Percentiles rank a stretch among this genome's conserved stretches.
These are phyloP conservation scores for Bombyx huttoni DNA, from an alignment of 2,888 invertebrate species.

Conservation along the genomic window DNA sequence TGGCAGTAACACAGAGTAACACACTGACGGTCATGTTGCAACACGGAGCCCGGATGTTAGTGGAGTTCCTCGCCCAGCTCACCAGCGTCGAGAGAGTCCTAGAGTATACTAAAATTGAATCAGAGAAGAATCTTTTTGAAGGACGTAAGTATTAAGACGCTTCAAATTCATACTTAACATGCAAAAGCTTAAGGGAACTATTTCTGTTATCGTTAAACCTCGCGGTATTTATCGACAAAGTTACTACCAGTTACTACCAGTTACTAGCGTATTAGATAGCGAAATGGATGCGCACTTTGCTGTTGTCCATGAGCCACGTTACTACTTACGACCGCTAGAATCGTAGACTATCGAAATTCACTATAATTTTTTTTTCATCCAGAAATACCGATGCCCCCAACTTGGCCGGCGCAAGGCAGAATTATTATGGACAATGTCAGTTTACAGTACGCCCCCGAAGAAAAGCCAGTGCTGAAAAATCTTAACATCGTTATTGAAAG, in stretches of 20 bases:
- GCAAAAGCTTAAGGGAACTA: too few relatives aligned
- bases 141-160: conserved; percentile 36
- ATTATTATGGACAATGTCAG: conserved; percentile 73
- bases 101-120: conserved; percentile 81
- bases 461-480: conserved; percentile 74
- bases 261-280: too few relatives aligned
- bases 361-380: conserved; percentile 2
- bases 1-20: conserved; percentile 77
- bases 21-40: conserved; percentile 74
- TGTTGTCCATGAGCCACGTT: too few relatives aligned
- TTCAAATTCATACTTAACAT: background rate
- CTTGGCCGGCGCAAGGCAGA: conserved; percentile 76
- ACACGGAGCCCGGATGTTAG: conserved; percentile 88
- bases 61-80: conserved; percentile 84
- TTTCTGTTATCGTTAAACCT: too few relatives aligned
- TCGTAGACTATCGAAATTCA: too few relatives aligned
- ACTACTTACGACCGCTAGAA: too few relatives aligned
- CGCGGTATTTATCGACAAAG: too few relatives aligned
- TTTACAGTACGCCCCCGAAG: conserved; percentile 75
- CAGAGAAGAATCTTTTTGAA: conserved; percentile 69
- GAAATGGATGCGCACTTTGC: too few relatives aligned
- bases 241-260: too few relatives aligned
- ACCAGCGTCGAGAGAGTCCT: conserved; percentile 88
- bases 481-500: conserved; percentile 47
- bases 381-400: conserved; percentile 63